phyloP scores from a whole-genome alignment of 2,888 invertebrate genomes.

The Xanthorhoe designata region DNA sequence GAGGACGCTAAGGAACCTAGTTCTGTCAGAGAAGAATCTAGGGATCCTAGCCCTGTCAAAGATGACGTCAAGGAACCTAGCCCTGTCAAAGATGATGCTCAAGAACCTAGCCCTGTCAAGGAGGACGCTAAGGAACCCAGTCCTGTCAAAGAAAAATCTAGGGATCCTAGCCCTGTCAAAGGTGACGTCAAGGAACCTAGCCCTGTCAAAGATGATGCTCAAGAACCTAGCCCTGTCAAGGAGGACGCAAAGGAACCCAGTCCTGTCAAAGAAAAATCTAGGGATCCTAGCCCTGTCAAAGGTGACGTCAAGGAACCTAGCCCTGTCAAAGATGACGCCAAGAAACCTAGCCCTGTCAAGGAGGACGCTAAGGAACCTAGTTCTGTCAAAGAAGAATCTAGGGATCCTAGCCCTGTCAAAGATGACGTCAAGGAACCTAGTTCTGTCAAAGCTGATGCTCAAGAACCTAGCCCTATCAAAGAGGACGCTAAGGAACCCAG shows the following conservation, averaged over 20 bases:
- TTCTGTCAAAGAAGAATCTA: constrained; percentile 25
- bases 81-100: constrained; percentile 12
- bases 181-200: constrained; percentile 14
- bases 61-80: constrained; percentile 24
- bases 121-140: constrained; percentile 12
- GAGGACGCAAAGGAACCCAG: constrained; percentile 10
- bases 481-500: constrained; percentile 2
- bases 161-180: constrained; percentile 13
- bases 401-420: constrained; percentile 2
- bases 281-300: constrained; percentile 7
- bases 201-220: constrained; percentile 9
- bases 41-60: constrained; percentile 27
- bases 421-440: constrained; percentile 11
- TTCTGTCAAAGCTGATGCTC: constrained; percentile 20
- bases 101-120: constrained; percentile 15
- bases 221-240: constrained; percentile 19
- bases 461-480: constrained; percentile 21
- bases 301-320: constrained; percentile 10
- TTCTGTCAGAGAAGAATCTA: constrained; percentile 29
- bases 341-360: constrained; percentile 19
- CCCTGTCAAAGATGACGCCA: constrained; percentile 1
- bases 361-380: constrained; percentile 20
- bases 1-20: constrained; percentile 28
- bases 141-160: constrained; percentile 8
- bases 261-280: constrained; percentile 8